phyloP scores from a whole-genome alignment of 2,797 vertebrate species.

The Selene dorsalis region DNA sequence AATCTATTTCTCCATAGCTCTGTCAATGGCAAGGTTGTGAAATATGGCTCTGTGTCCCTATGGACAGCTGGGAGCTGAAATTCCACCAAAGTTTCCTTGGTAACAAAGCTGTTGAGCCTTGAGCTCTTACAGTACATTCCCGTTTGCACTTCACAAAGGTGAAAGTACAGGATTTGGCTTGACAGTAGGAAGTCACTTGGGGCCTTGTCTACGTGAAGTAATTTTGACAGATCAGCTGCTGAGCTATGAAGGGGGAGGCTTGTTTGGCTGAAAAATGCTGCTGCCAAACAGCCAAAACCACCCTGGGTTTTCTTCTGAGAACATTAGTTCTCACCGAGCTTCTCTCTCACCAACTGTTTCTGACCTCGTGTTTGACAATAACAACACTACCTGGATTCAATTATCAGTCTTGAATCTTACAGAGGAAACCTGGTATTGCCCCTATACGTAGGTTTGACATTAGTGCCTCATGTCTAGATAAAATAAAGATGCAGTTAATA shows the following conservation, averaged over 20 bases:
- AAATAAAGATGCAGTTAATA: not conserved
- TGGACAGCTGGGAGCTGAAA: conserved; percentile 56
- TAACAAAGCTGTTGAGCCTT: conserved; percentile 77
- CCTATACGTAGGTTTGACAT: not conserved
- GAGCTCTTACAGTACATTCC: conserved; percentile 70
- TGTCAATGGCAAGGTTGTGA: conserved; percentile 59
- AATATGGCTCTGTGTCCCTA: conserved; percentile 55
- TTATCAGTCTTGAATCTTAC: not conserved
- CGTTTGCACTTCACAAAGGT: conserved; percentile 75
- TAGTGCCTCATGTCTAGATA: not conserved
- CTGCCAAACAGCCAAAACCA: conserved; percentile 28
- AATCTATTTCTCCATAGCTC: conserved; percentile 56
- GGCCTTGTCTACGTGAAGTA: conserved; percentile 57
- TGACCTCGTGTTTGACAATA: not conserved
- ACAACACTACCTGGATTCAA: not conserved
- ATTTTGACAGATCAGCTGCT: conserved; percentile 76
- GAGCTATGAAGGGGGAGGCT: conserved; percentile 44
- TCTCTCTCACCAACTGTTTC: not conserved
- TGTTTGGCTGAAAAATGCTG: conserved; percentile 9
- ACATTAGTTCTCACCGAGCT: not conserved
- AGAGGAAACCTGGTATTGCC: not conserved
- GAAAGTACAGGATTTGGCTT: conserved; percentile 72
- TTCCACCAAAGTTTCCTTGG: conserved; percentile 68
- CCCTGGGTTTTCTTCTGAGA: conserved; percentile 1
- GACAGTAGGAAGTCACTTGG: conserved; percentile 69